These are phyloP conservation scores for Platichthys flesus DNA, from an alignment of 2,113 vertebrate genomes.

Conservation along the genomic window DNA sequence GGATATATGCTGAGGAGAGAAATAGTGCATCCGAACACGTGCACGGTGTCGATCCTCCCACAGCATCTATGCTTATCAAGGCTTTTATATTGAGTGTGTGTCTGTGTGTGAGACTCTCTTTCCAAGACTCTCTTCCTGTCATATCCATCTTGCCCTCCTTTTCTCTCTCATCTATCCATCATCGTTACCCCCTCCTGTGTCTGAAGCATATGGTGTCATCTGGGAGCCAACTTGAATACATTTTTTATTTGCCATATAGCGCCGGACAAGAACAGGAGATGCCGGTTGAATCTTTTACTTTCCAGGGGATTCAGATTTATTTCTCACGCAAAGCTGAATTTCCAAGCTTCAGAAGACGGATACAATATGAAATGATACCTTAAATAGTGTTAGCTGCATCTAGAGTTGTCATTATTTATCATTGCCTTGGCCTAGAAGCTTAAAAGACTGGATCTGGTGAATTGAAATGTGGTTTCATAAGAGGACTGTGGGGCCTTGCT, in stretches of 20 bases:
- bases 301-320: too few species aligned
- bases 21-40: conserved; percentile 8
- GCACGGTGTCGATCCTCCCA: conserved; percentile 5
- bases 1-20: neutral
- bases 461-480: too few species aligned
- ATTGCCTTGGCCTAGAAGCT: too few species aligned
- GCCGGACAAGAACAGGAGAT: conserved; percentile 1
- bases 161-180: conserved; percentile 23
- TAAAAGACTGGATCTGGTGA: too few species aligned
- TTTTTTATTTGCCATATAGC: conserved; percentile 46
- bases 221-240: conserved; percentile 50
- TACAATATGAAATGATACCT: too few species aligned
- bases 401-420: too few species aligned
- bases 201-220: conserved; percentile 51
- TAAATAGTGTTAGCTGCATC: too few species aligned
- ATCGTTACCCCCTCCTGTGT: conserved; percentile 22
- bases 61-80: conserved; percentile 22
- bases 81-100: neutral
- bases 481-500: too few species aligned
- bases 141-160: conserved; percentile 46
- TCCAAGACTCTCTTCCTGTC: conserved; percentile 25
- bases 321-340: too few species aligned
- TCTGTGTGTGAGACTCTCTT: neutral
- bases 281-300: too few species aligned
- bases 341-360: too few species aligned